These are phyloP conservation scores for Pandemis corylana DNA, from an alignment of 2,888 invertebrate genomes.

Conservation along the genomic window DNA sequence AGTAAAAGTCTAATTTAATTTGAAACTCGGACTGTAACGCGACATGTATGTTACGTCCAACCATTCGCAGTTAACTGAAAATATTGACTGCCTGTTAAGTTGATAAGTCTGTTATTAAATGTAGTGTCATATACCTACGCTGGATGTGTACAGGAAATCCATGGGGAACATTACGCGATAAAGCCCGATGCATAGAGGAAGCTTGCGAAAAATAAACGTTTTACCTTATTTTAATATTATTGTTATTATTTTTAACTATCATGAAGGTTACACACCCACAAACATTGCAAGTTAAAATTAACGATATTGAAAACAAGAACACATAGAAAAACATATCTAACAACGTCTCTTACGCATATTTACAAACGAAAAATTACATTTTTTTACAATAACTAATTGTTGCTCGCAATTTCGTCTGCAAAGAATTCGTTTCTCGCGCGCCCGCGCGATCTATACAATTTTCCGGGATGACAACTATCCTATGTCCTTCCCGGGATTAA, in stretches of 20 bases:
- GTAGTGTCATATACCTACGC: slow-evolving; percentile 49
- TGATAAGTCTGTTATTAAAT: slow-evolving; percentile 70
- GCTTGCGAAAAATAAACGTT: slow-evolving; percentile 42
- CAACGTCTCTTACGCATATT: no score
- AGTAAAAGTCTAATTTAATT: slow-evolving; percentile 12
- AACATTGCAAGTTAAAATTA: no score
- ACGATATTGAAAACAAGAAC: no score
- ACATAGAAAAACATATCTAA: no score
- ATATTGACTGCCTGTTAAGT: slow-evolving; percentile 66
- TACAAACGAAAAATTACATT: no score
- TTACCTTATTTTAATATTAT: background rate
- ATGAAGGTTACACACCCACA: background rate
- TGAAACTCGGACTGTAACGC: background rate
- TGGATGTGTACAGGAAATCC: slow-evolving; percentile 59
- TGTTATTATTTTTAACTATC: background rate
- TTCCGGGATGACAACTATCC: no score
- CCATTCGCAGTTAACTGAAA: slow-evolving; percentile 57
- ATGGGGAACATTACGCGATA: slow-evolving; percentile 54
- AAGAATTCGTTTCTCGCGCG: no score
- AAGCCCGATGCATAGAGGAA: slow-evolving; percentile 50
- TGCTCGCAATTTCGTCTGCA: no score
- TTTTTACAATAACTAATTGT: no score
- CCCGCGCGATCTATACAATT: no score
- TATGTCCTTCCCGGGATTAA: no score
- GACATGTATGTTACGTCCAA: slow-evolving; percentile 44